phyloP scores from a whole-genome alignment of 2,113 vertebrate species.

The Pelvicachromis taeniatus region DNA sequence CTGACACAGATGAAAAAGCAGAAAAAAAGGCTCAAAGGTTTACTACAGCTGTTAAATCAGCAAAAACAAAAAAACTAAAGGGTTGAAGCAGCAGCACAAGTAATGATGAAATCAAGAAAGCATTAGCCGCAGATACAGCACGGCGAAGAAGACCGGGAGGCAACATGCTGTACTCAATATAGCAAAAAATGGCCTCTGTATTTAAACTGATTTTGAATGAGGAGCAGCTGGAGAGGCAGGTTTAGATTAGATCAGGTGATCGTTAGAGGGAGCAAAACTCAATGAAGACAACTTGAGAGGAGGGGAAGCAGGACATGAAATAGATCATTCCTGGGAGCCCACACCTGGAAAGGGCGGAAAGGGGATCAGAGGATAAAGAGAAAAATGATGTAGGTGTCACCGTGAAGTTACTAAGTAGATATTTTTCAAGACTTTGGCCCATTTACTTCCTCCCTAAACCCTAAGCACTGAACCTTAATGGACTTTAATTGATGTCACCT shows the following conservation, averaged over 20 bases:
- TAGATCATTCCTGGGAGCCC: not conserved
- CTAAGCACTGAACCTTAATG: not conserved
- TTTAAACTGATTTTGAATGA: not conserved
- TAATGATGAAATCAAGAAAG: not conserved
- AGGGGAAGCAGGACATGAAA: not conserved
- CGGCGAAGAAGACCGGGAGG: not conserved
- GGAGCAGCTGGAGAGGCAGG: not conserved
- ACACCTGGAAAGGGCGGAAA: not conserved
- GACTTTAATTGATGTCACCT: conserved; percentile 5
- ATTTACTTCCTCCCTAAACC: not conserved
- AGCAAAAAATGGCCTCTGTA: not conserved
- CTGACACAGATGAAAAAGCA: not conserved
- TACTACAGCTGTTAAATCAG: not conserved
- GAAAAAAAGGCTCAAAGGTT: not conserved
- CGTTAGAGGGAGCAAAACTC: not conserved
- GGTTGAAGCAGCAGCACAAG: not conserved
- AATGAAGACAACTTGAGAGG: not conserved
- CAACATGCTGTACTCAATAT: not conserved
- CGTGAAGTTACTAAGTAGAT: not conserved
- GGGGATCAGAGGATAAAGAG: not conserved
- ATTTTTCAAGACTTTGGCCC: not conserved
- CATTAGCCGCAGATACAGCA: not conserved
- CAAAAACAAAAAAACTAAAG: not conserved
- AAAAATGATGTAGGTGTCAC: not conserved
- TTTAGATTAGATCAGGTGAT: not conserved